A percentile compares a stretch with the other conserved stretches of the same genome.
phyloP scores from a whole-genome alignment of 2,113 vertebrate genomes.

The Edolisoma coerulescens region DNA sequence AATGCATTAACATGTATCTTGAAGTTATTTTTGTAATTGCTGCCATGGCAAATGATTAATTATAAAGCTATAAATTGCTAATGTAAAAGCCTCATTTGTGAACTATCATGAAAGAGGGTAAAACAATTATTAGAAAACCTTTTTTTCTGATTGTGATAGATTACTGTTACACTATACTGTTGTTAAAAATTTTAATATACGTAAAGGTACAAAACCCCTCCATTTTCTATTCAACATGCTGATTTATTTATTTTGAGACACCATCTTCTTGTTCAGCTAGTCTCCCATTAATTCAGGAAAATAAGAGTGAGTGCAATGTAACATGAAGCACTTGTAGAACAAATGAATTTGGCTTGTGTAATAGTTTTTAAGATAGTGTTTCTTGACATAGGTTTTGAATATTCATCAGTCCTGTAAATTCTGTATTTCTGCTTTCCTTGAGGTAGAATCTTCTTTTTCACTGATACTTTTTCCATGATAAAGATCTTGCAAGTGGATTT shows the following conservation, averaged over 20 bases:
- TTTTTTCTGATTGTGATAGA: background rate
- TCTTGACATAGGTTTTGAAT: background rate
- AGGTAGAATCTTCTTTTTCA: background rate
- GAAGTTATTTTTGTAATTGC: background rate
- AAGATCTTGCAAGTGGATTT: background rate
- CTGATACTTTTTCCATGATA: background rate
- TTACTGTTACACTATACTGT: background rate
- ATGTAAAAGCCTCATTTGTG: background rate
- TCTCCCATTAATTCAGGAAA: background rate
- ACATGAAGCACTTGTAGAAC: background rate
- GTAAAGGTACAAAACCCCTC: background rate
- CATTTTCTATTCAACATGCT: background rate
- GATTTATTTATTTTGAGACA: background rate
- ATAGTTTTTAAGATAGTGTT: background rate
- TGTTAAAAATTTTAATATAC: background rate
- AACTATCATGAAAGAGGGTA: background rate
- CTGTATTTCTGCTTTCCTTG: background rate
- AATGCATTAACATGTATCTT: rapidly evolving
- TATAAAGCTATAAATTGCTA: background rate
- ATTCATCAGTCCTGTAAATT: background rate
- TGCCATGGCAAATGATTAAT: background rate
- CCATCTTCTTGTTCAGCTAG: background rate
- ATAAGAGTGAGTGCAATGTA: background rate
- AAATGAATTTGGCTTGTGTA: background rate
- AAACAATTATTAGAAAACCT: background rate